These are phyloP conservation scores for Epizoanthus fatuus DNA, from an alignment of 92 coral and sea anemone species.

Conservation along the genomic window DNA sequence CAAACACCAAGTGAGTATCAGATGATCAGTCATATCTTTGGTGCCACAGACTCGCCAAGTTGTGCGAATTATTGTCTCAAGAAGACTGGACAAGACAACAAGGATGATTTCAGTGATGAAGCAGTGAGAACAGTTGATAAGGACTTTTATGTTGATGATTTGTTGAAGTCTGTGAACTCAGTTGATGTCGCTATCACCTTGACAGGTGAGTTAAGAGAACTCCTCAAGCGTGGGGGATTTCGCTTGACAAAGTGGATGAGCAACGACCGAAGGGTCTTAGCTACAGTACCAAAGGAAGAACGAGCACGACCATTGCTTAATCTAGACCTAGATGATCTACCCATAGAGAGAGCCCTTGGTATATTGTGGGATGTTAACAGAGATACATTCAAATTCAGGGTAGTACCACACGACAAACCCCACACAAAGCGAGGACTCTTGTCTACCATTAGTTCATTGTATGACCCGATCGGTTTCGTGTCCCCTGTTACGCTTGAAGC, in stretches of 20 bases:
- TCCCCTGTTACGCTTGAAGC: slow-evolving; percentile 61
- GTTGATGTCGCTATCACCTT: slow-evolving; percentile 40
- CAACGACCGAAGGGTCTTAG: no score
- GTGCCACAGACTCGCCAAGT: slow-evolving; percentile 53
- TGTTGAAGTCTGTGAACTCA: slow-evolving; percentile 65
- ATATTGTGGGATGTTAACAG: not conserved
- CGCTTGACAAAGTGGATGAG: no score
- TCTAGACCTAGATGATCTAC: slow-evolving; percentile 15
- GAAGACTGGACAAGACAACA: slow-evolving; percentile 58
- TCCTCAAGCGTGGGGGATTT: no score
- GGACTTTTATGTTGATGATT: slow-evolving; percentile 72
- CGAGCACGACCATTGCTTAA: no score
- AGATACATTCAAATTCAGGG: not conserved
- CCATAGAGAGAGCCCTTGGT: slow-evolving; percentile 48
- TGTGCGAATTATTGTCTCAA: slow-evolving; percentile 66
- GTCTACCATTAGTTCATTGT: slow-evolving; percentile 51
- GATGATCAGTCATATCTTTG: slow-evolving; percentile 51
- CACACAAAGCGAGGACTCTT: slow-evolving; percentile 58
- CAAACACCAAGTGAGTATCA: slow-evolving; percentile 64
- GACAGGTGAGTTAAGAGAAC: slow-evolving; percentile 11
- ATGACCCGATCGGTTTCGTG: slow-evolving; percentile 61
- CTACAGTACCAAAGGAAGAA: no score
- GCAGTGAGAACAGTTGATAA: slow-evolving; percentile 43
- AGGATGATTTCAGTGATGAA: no score
- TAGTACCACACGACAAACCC: slow-evolving; percentile 4